These are phyloP conservation scores for Nysson spinosus DNA, from an alignment of 2,888 invertebrate genomes.

Conservation along the genomic window DNA sequence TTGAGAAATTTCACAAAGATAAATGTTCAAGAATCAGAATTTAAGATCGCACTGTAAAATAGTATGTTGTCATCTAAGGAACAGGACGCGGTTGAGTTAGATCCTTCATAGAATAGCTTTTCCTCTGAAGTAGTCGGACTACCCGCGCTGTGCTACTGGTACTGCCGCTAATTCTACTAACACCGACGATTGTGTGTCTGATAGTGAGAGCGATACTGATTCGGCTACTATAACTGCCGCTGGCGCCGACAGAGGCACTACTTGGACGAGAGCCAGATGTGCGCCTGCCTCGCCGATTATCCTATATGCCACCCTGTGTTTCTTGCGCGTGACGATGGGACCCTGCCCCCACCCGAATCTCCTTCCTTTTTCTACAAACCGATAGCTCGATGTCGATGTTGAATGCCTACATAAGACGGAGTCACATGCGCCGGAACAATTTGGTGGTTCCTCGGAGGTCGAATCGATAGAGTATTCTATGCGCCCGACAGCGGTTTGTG, in stretches of 20 bases:
- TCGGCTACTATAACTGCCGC: slow-evolving; percentile 65
- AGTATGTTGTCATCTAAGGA: too few relatives aligned
- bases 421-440: background rate
- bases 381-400: slow-evolving; percentile 42
- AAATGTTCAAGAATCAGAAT: background rate
- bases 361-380: slow-evolving; percentile 24
- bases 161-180: slow-evolving; percentile 37
- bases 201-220: slow-evolving; percentile 62
- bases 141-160: background rate
- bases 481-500: too few relatives aligned
- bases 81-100: too few relatives aligned
- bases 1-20: background rate
- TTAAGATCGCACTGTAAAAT: too few relatives aligned
- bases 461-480: slow-evolving; percentile 22
- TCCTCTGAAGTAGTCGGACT: background rate
- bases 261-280: slow-evolving; percentile 74
- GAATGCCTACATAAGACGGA: slow-evolving; percentile 16
- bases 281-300: slow-evolving; percentile 68
- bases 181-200: slow-evolving; percentile 40
- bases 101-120: background rate
- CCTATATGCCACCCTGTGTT: slow-evolving; percentile 45
- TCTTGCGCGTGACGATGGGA: slow-evolving; percentile 43
- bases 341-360: slow-evolving; percentile 22
- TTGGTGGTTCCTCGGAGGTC: background rate
- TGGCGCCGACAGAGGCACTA: slow-evolving; percentile 69